Evolutionary conservation across 2,113 vertebrate genomes (phyloP).

Genomic region (Grammomys surdaster): DNA sequence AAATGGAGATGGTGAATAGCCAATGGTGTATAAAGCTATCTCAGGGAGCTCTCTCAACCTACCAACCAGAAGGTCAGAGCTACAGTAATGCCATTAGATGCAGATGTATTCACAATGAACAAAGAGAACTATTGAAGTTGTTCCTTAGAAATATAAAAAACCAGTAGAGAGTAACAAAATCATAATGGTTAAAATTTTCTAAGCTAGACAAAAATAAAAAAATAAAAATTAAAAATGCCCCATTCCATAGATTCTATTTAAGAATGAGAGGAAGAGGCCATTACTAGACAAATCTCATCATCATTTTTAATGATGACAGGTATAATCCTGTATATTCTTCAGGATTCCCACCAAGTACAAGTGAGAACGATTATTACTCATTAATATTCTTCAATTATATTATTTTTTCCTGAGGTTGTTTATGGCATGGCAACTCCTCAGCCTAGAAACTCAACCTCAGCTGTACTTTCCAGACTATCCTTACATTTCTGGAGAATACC

Average conservation of each 20-base stretch:
- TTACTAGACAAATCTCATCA: neutral
- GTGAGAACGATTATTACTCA: neutral
- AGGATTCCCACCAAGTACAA: neutral
- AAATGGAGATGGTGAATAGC: neutral
- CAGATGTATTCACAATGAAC: neutral
- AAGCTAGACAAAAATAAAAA: neutral
- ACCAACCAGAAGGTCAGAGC: neutral
- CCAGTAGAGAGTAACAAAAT: constrained; percentile 1
- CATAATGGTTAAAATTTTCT: neutral
- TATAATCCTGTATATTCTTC: neutral
- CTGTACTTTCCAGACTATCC: neutral
- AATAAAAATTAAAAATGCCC: neutral
- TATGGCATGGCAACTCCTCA: neutral
- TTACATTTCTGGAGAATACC: neutral
- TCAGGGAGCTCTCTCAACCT: neutral
- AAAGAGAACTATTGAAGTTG: neutral
- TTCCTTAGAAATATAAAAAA: neutral
- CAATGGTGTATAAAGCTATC: neutral
- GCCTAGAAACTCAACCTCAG: neutral
- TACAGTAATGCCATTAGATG: neutral
- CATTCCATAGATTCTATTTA: neutral
- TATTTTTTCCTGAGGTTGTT: neutral
- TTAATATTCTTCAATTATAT: neutral
- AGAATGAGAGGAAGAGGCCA: neutral
- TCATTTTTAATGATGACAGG: neutral